Evolutionary conservation across 1,140 invertebrate genomes (phyloP), one percentile per base, ranked within the genome.

Genomic region (Drosophila prosaltans): DNA sequence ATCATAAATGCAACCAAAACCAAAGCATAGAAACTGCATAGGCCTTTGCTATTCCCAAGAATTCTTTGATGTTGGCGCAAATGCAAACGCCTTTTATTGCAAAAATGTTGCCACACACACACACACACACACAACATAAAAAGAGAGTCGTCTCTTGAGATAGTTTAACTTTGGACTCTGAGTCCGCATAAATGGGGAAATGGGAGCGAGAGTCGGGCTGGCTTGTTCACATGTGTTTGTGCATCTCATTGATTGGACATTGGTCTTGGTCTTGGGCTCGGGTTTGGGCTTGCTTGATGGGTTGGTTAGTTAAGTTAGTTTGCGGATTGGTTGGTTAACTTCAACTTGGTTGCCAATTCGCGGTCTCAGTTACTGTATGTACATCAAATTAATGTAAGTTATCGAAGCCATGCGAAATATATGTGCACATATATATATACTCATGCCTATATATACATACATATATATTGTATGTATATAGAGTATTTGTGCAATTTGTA

Each of bases 381-480:
- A 77, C 75, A 89, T 89, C 72, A 89, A 88, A 88, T 90, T 89
- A 88, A 88, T 88, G 84, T 78, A 89, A 89, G 85, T 89, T 89
- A 89, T 89, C 84, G 84, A 79, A 90, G 76, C 69, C 78, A 75
- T 89, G 84, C 71, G 84, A 89, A 89, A 90, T 89, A 81, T 74
- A 63, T 59, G 54, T 65, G 54, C 40, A 66, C 43, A 58, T 48
- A 62, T 30, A 69, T 65, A 57, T 69, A 65, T 57, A 21, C 32
- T 11, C 36, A 54, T 60, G n/a, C 41, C 36, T 32, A 32, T 21
- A 28, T n/a, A 45, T 26, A 39, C n/a, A 26, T 58, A 30, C 30
- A 59, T 11, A 26, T 40, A 40, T 11, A 40, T 11, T 7, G 6
- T 7, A 30, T 30, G 4, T 6, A 39, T 9, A 39, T 1, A 11